Evolutionary conservation across 2,888 invertebrate species (phyloP), one percentile per base, ranked within the genome.

Genomic region (Copidosoma aretas): DNA sequence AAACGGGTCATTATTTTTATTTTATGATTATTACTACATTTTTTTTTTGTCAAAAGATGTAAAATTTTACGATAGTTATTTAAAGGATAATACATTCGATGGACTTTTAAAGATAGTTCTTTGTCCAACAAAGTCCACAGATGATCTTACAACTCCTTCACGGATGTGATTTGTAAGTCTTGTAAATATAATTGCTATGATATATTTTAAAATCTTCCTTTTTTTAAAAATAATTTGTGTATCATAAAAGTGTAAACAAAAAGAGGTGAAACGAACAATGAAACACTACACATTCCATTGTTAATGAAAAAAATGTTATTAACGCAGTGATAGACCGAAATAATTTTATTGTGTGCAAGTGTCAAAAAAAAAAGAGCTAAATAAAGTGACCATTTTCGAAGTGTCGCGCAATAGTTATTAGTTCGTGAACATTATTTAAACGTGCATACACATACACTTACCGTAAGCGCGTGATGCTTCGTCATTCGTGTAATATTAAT

Each of bases 141-240:
- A 41, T 15, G 58, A 64, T 51, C 53, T 66, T 66, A 64, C 69
- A 66, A 68, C 68, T 73, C 67, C 59, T 64, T 24, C 57, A 57
- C 78, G 80, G 79, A 77, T 79, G 78, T 77, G 79, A 80, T 78
- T 82, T 83, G 78, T 81, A 82, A 83, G 82, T 81, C 78, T 82
- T 83, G 82, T 83, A 83, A 80, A 83, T 83, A 82, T 77, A 78
- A 82, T 77, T 77, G 75, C 77, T 79, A 77, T 74, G 77, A 79
- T 78, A 74, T 78, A 71, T 72, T 72, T 76, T 79, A 75, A 78
- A 78, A 78, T 80, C 75, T 78, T 78, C 76, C 78, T 46, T 46
- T 46, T 46, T 14, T 46, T 15, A 8, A 2, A 81, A 78, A 43
- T 68, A 58, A 65, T 72, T 80, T 75, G 75, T 83, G 82, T 83